These are phyloP conservation scores for Platalea minor DNA, from an alignment of 2,797 vertebrate species.

Conservation along the genomic window DNA sequence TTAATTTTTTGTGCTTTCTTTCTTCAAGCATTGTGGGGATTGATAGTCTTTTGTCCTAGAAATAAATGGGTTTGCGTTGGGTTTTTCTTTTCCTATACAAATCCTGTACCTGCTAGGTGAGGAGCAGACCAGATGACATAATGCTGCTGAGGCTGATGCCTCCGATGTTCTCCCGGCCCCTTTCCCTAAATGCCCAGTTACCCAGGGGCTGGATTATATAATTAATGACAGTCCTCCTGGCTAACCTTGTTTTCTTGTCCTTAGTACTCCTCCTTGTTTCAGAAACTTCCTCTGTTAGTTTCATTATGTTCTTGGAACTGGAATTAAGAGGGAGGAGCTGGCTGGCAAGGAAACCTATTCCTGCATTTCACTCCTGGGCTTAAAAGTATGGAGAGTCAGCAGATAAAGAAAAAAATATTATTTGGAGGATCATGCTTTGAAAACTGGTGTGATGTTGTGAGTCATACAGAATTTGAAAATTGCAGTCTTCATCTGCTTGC, in stretches of 20 bases:
- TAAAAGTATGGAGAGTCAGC: background rate
- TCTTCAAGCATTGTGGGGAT: background rate
- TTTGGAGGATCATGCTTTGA: background rate
- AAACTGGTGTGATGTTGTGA: background rate
- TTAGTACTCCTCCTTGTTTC: slow-evolving; percentile 54
- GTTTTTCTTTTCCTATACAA: background rate
- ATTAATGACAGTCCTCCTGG: slow-evolving; percentile 30
- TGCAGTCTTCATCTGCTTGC: background rate
- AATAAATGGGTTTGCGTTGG: background rate
- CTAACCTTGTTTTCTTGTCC: slow-evolving; percentile 59
- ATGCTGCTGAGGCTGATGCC: background rate
- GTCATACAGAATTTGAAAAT: background rate
- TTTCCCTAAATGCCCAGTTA: slow-evolving; percentile 24
- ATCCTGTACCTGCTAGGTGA: background rate
- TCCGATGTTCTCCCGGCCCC: background rate
- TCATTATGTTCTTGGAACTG: slow-evolving; percentile 59
- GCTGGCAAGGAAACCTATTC: slow-evolving; percentile 30
- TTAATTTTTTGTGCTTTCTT: background rate
- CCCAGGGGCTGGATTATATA: slow-evolving; percentile 44
- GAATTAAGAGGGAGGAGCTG: slow-evolving; percentile 65
- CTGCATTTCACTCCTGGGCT: background rate
- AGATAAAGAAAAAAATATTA: background rate
- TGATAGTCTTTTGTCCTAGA: background rate
- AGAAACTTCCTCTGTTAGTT: slow-evolving; percentile 64
- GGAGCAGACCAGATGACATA: slow-evolving; percentile 15